Base-by-base conservation (phyloP, 2,113 vertebrate species). In the Indicator maculatus region DNA sequence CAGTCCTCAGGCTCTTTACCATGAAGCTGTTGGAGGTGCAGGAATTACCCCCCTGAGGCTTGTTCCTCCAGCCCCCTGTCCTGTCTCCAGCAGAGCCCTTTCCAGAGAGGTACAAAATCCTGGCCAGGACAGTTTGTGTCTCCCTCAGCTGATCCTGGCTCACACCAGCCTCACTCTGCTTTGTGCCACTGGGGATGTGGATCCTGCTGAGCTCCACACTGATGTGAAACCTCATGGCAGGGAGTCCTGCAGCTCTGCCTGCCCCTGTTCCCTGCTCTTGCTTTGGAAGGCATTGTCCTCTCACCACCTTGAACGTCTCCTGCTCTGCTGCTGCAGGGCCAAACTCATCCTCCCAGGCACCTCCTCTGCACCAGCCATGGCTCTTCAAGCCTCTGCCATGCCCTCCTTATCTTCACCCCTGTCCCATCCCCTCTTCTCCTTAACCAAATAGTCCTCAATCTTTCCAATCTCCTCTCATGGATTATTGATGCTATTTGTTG, bases 401-500 rank as follows among this genome's bases (percentile, higher is more conserved):
- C 73, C 91, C 74, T 85, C 74, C 50, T 71, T 56, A 60, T 36
- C 85, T 60, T 93, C 89, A 85, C 75, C 87, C 93, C 78, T 41
- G 33, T 33, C 87, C 71, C 47, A 27, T 14, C 44, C 60, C 65
- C 38, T 87, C 70, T 78, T 61, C 52, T 70, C 59, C 72, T 79
- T 76, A 59, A 77, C 50, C 36, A 78, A 89, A 71, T 59, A 83
- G 59, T 47, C 53, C 44, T 91, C 73, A 93, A 15, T 80, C 75
- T 81, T 88, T 92, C 71, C 79, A 83, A 89, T 95, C 81, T 38
- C 76, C 80, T 70, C 85, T 93, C 88, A 95, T 88, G n/a, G 92
- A 93, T 94, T 92, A 91, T 85, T 92, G 96, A 93, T 93, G 33
- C 50, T 86, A 87, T 83, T 92, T 96, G 95, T 93, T 93, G 88